Evolutionary conservation across 1,140 invertebrate genomes (phyloP).

Genomic region (Eulimnadia texana): DNA sequence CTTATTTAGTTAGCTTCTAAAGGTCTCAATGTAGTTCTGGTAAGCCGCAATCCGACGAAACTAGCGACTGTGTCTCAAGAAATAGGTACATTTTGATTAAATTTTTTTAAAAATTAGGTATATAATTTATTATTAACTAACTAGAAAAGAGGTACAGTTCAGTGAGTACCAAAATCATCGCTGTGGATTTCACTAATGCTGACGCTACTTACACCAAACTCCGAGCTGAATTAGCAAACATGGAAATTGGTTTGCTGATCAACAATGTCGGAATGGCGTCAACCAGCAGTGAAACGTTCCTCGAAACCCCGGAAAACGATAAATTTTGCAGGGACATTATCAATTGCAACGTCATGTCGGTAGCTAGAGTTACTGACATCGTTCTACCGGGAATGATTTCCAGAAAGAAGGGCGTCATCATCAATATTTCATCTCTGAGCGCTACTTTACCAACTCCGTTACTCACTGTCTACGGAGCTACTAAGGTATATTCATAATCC

Average conservation of each 20-base stretch:
- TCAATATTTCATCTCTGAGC: constrained; percentile 80
- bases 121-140: not conserved
- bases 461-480: constrained; percentile 70
- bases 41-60: constrained; percentile 71
- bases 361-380: constrained; percentile 42
- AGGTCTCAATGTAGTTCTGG: constrained; percentile 56
- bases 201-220: constrained; percentile 60
- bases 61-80: constrained; percentile 64
- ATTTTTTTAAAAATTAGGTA: not conserved
- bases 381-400: constrained; percentile 83
- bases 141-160: constrained; percentile 45
- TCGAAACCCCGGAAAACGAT: not conserved
- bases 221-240: constrained; percentile 46
- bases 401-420: constrained; percentile 65
- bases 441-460: constrained; percentile 65
- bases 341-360: constrained; percentile 52
- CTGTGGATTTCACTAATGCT: constrained; percentile 61
- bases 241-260: constrained; percentile 81
- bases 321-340: constrained; percentile 38
- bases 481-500: constrained; percentile 47
- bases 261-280: constrained; percentile 94
- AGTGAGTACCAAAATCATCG: constrained; percentile 54
- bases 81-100: constrained; percentile 44
- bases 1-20: constrained; percentile 52
- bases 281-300: constrained; percentile 42